Conservation (phyloP, 1,140 invertebrate species). For the Homalodisca vitripennis region DNA sequence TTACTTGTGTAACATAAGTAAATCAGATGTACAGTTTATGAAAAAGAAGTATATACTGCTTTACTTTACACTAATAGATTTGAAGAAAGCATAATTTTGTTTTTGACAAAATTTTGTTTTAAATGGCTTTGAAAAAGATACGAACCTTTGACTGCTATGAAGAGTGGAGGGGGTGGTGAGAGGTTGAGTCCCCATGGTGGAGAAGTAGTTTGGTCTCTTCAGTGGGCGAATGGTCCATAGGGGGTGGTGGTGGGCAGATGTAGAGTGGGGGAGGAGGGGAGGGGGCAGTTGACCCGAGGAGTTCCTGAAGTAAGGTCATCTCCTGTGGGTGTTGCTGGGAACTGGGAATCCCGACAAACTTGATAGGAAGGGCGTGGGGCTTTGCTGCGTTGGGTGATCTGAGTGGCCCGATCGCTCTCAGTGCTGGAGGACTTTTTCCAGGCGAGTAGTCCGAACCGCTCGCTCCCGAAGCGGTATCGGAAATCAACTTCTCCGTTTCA, state of each 20-base stretch:
- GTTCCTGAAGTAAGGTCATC: slow-evolving; percentile 47
- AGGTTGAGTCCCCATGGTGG: slow-evolving; percentile 40
- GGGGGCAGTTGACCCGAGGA: slow-evolving; percentile 29
- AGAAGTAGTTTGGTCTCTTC: slow-evolving; percentile 54
- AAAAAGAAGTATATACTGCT: no score
- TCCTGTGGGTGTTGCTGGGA: slow-evolving; percentile 48
- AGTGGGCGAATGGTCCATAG: slow-evolving; percentile 54
- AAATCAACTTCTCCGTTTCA: slow-evolving; percentile 75
- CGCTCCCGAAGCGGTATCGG: slow-evolving; percentile 50
- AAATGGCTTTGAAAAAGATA: no score
- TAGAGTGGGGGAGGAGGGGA: slow-evolving; percentile 45
- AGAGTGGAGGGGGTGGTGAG: slow-evolving; percentile 39
- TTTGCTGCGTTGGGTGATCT: slow-evolving; percentile 31
- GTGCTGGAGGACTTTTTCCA: slow-evolving; percentile 40
- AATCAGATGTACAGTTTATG: no score
- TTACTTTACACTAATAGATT: no score
- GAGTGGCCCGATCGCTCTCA: slow-evolving; percentile 15
- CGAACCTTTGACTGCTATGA: slow-evolving; percentile 49
- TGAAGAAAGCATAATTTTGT: no score
- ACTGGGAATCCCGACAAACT: slow-evolving; percentile 47
- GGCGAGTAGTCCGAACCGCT: slow-evolving; percentile 49
- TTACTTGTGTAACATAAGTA: no score
- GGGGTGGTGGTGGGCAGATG: slow-evolving; percentile 53
- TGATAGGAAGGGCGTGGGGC: slow-evolving; percentile 47
- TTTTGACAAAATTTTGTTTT: no score